A percentile compares a stretch with the other conserved stretches of the same genome.
Evolutionary conservation across 2,888 invertebrate genomes (phyloP).

Genomic region (Acholoe squamosa): DNA sequence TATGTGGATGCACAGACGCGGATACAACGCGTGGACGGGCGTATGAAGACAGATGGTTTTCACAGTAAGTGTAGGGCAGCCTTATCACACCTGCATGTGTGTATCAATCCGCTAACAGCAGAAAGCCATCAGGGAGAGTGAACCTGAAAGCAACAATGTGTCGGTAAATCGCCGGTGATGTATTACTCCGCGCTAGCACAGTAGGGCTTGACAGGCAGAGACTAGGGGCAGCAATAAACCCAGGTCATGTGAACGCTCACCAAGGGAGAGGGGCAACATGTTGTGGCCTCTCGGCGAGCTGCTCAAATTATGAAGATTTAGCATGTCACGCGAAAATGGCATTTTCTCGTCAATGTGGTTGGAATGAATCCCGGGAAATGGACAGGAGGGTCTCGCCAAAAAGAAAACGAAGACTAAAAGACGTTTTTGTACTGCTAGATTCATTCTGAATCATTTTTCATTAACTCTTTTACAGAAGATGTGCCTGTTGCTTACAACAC

Average conservation of each 20-base stretch:
- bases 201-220: background rate
- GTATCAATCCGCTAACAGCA: constrained; percentile 24
- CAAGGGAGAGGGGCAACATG: background rate
- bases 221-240: background rate
- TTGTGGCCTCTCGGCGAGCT: background rate
- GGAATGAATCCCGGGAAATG: no score
- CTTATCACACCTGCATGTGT: background rate
- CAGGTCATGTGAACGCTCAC: background rate
- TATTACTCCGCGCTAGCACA: background rate
- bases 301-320: background rate
- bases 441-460: no score
- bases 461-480: no score
- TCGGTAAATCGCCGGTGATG: background rate
- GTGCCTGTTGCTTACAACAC: no score
- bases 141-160: constrained; percentile 17
- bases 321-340: background rate
- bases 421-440: no score
- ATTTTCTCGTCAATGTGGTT: background rate
- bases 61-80: background rate
- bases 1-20: no score
- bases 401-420: no score
- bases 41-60: constrained; percentile 16
- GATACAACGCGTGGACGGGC: background rate
- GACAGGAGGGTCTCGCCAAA: no score
- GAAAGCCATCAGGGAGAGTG: constrained; percentile 28